Evolutionary conservation across 2,113 vertebrate species (phyloP), one percentile per base, ranked within the genome.

Genomic region (Istiophorus platypterus): DNA sequence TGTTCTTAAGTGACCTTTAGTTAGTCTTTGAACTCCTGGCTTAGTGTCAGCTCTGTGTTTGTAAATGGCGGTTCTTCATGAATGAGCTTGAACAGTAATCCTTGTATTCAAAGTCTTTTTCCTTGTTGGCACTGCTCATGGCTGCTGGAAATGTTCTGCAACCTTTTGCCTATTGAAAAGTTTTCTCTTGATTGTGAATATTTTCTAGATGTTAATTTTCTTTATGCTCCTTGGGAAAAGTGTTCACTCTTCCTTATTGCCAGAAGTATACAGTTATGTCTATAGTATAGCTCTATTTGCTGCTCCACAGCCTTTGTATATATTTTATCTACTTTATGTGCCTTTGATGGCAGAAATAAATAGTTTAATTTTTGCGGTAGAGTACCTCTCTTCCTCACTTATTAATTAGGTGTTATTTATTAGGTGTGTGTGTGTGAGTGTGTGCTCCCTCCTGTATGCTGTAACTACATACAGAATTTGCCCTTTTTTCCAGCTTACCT

Each of bases 341-440:
- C 13, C 29, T 61, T n/a, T 67, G 37, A 78, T 67, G 77, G 69
- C 63, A 67, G 27, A 80, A 63, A 59, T 45, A 58, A 77, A 77
- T 65, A 2, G 62, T 70, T 81, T 78, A 27, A 31, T 73, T 75
- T 72, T 54, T n/a, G 52, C 2, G 1, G 31, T 17, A 34, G 42
- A 69, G 58, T 61, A 62, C 29, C 47, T 68, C 29, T 76, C 58
- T 39, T 10, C 24, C 49, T 79, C 26, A 49, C 26, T 76, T 72
- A 72, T 76, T 67, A n/a, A n/a, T n/a, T n/a, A n/a, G n/a, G 31
- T 34, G 3, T 34, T 34, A 34, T 34, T 34, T 34, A 34, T 34
- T 6, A 34, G 6, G 6, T 11, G 17, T 52, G 70, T 63, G 45
- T 17, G 20, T 27, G 39, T n/a, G 39, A n/a, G n/a, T 39, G 24